Evolutionary conservation across 2,888 invertebrate genomes (phyloP).

Genomic region (Amblyjoppa fuscipennis): DNA sequence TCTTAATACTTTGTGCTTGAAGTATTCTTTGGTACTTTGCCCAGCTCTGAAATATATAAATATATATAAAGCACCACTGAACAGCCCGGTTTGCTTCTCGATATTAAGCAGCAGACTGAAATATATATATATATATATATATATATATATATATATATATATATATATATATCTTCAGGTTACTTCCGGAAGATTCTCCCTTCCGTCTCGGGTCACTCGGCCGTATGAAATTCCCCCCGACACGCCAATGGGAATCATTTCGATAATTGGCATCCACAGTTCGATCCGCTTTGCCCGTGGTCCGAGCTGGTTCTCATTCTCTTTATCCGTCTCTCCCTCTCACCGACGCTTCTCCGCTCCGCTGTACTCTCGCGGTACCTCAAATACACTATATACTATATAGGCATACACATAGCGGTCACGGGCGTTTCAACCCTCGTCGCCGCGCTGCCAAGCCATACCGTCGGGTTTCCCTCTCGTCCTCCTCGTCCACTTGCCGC

Average conservation of each 20-base stretch:
- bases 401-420: constrained; percentile 26
- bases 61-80: not conserved
- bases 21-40: too few species aligned
- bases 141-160: not conserved
- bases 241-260: constrained; percentile 56
- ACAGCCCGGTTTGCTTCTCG: not conserved
- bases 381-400: constrained; percentile 10
- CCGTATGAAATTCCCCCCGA: constrained; percentile 40
- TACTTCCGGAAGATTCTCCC: not conserved
- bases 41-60: too few species aligned
- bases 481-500: constrained; percentile 6
- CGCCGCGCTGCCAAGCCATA: constrained; percentile 25
- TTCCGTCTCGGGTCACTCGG: constrained; percentile 25
- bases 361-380: not conserved
- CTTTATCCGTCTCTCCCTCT: constrained; percentile 29
- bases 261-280: constrained; percentile 61
- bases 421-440: constrained; percentile 41
- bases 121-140: not conserved
- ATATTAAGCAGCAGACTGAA: constrained; percentile 5
- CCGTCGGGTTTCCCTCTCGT: constrained; percentile 13
- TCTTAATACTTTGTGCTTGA: too few species aligned
- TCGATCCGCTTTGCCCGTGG: constrained; percentile 52
- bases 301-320: not conserved
- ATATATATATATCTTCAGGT: not conserved
- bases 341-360: not conserved